Base-by-base conservation (phyloP, 2,888 invertebrate species). In the Lobophora halterata region DNA sequence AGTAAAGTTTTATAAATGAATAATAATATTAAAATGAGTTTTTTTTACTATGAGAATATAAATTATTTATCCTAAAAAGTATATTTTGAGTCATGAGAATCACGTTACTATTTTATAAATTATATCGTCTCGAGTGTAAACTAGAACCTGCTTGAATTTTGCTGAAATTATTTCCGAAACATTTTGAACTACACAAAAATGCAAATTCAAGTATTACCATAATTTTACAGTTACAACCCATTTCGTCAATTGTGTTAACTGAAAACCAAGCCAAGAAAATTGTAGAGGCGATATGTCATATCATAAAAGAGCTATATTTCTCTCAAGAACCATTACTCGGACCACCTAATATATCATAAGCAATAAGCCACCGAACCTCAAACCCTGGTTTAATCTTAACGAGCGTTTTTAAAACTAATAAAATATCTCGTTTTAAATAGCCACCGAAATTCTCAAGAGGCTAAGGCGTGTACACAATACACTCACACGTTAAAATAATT, bases 381-480 rank as follows among this genome's bases (percentile, higher is more conserved):
- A 68, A 76, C 66, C 68, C 70, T 53, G 55, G 51, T 65, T 71
- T 85, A 83, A 86, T 87, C 86, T 87, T 79, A 87, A 85, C 83
- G 80, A 80, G 80, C 85, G 74, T 81, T 80, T 86, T 83, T 81
- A 79, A 79, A 85, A 80, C 82, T 81, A 83, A 83, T 86, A 85
- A 85, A 85, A 83, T 70, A 75, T 71, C 69, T 76, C 75, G 81
- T 82, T 83, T 71, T 71, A 85, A 85, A 86, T 85, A 86, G 83
- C 86, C 78, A 81, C 85, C 76, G 81, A 79, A 80, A 76, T 57
- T 74, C 73, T 82, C 77, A 68, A 79, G 81, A 74, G 78, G 59
- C 56, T 57, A 52, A 69, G 56, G 43, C 29, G 33, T 28, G 13
- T 37, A 7, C 16, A 35, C 6, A 24, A 10, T 17, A 17, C 27